Evolutionary conservation across 2,797 vertebrate genomes (phyloP), one percentile per base, ranked within the genome.

Genomic region (Oreortyx pictus): DNA sequence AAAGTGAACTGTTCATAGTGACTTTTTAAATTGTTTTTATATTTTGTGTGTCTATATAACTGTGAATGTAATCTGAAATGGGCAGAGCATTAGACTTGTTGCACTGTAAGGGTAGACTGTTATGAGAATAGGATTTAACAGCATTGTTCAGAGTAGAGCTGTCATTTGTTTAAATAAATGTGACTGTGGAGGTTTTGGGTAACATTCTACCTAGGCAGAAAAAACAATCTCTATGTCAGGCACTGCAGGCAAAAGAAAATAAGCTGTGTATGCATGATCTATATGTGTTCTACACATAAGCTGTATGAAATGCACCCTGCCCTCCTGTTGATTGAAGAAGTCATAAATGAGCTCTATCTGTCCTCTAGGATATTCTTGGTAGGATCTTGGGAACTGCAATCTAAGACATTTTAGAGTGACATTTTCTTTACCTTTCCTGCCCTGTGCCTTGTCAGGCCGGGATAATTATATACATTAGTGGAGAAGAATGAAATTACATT

Each of bases 141-240:
- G 97, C 98, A 6, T 97, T 98, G 46, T 98, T 87, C 12, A 50
- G 56, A 86, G 50, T 73, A 16, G 72, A 13, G 39, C 6, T 72
- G 7, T 78, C 19, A n/a, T 57, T 72, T 78, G 14, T n/a, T 97
- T 98, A 82, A 98, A 98, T 89, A 98, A 98, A 93, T 98, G 97
- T 95, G 97, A 98, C 95, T 97, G 97, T 2, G 98, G 98, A 88
- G 98, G 98, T 67, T 97, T 96, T 88, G 98, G 97, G 23, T 98
- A 98, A 91, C 98, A 98, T 97, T 98, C 98, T 88, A 98, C 97
- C 37, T 98, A 96, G 98, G 98, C 89, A 98, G 98, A 98, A 98
- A 98, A 97, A 98, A 98, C 96, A 94, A 97, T 62, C 98, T 98
- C 49, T 72, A 77, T 59, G 66, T 82, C 89, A 94, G 85, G 72